Conservation (phyloP, 1,140 invertebrate genomes). For the Amphibalanus amphitrite region DNA sequence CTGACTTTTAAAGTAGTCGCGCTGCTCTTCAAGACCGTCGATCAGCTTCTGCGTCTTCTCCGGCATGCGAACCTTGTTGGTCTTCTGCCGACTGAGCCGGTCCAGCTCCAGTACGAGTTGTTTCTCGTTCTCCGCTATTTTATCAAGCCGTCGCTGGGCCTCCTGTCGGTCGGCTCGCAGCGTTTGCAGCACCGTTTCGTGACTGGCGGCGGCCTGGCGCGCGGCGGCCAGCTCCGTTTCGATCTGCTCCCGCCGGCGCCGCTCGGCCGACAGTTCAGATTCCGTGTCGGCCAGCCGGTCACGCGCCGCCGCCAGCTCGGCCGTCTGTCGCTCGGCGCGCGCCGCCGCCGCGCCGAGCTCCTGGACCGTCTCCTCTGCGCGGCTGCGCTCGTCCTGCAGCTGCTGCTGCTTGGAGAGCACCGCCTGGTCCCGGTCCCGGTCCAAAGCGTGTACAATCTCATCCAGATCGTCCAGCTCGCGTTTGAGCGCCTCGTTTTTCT, state of each 20-base stretch:
- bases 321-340: constrained; percentile 25
- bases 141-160: background rate
- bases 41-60: background rate
- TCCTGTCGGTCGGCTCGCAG: background rate
- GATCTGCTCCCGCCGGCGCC: background rate
- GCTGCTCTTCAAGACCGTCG: background rate
- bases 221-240: background rate
- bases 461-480: constrained; percentile 47
- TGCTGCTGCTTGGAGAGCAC: constrained; percentile 14
- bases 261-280: background rate
- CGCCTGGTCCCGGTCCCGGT: constrained; percentile 36
- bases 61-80: constrained; percentile 29
- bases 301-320: constrained; percentile 20
- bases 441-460: constrained; percentile 43
- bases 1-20: background rate
- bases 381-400: constrained; percentile 26
- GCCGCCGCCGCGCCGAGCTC: constrained; percentile 21
- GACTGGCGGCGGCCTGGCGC: background rate
- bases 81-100: constrained; percentile 28
- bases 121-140: constrained; percentile 19
- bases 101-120: constrained; percentile 31
- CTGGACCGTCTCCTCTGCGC: constrained; percentile 27
- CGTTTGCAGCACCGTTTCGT: background rate
- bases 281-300: background rate
- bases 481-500: constrained; percentile 43